A percentile compares a stretch with the other conserved stretches of the same genome.
Evolutionary conservation across 2,888 invertebrate genomes (phyloP).

Genomic region (Thysanoteuthis rhombus): DNA sequence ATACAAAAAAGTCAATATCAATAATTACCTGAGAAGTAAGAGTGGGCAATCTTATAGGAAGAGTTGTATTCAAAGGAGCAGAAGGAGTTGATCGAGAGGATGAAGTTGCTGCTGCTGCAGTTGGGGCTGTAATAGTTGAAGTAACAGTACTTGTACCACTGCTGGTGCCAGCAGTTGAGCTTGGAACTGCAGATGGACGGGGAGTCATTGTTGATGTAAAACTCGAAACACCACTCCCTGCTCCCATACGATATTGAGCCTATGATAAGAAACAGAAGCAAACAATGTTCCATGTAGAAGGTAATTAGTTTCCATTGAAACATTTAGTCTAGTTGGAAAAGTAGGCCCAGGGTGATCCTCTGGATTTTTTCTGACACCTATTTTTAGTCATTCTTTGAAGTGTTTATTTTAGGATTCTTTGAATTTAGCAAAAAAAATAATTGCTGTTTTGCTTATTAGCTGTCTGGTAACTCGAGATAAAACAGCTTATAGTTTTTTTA

Average conservation of each 20-base stretch:
- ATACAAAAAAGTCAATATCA: no score
- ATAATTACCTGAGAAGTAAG: not conserved
- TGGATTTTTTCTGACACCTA: no score
- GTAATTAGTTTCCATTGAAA: no score
- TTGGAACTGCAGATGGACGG: not conserved
- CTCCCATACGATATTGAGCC: slow-evolving; percentile 35
- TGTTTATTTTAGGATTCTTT: no score
- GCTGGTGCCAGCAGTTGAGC: slow-evolving; percentile 30
- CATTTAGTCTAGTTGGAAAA: no score
- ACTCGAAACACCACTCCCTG: not conserved
- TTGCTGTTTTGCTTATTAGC: no score
- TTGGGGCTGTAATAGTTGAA: slow-evolving; percentile 32
- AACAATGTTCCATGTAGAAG: no score
- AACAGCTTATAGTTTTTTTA: no score
- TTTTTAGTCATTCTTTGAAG: no score
- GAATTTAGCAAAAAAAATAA: no score
- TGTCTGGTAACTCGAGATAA: no score
- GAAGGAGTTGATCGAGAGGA: not conserved
- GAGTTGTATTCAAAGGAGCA: not conserved
- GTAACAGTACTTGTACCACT: slow-evolving; percentile 18
- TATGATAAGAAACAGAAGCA: slow-evolving; percentile 34
- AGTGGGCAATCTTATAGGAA: not conserved
- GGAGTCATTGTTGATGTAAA: not conserved
- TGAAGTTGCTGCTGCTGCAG: slow-evolving; percentile 31
- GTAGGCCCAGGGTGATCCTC: no score